A percentile compares a stretch with the other conserved stretches of the same genome.
phyloP scores from a whole-genome alignment of 2,113 vertebrate species.

The Oreochromis niloticus region DNA sequence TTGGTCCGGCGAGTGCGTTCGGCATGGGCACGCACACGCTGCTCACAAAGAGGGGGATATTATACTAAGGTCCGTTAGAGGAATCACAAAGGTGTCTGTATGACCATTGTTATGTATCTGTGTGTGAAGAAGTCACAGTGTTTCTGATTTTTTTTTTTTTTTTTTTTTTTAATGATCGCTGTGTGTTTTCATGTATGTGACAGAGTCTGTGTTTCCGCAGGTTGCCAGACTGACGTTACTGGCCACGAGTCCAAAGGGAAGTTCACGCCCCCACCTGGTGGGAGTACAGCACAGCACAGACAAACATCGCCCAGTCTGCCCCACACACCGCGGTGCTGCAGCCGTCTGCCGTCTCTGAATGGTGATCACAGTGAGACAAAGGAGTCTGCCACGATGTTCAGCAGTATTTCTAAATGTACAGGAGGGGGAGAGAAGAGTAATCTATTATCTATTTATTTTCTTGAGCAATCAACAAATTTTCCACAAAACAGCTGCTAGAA shows the following conservation, averaged over 20 bases:
- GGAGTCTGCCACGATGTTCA: slow-evolving; percentile 33
- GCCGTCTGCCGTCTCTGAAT: slow-evolving; percentile 11
- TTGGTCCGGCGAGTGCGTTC: slow-evolving; percentile 43
- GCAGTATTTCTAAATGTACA: slow-evolving; percentile 64
- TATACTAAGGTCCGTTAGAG: slow-evolving; percentile 20
- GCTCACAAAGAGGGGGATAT: slow-evolving; percentile 28
- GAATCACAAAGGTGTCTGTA: not conserved
- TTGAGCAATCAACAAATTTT: not conserved
- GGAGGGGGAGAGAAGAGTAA: not conserved
- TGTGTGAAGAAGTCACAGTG: slow-evolving; percentile 43
- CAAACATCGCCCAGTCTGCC: not conserved
- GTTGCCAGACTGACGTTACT: slow-evolving; percentile 4
- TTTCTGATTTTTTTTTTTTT: slow-evolving; percentile 17
- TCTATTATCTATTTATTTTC: too few species aligned
- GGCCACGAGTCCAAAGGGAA: slow-evolving; percentile 19
- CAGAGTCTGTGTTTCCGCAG: not conserved
- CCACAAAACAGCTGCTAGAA: not conserved
- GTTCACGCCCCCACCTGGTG: slow-evolving; percentile 42
- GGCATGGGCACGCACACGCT: not conserved
- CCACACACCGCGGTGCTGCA: slow-evolving; percentile 20
- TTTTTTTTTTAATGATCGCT: not conserved
- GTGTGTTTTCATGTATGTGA: not conserved
- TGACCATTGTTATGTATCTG: not conserved
- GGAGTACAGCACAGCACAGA: slow-evolving; percentile 31
- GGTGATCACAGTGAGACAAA: slow-evolving; percentile 50